phyloP scores from a whole-genome alignment of 2,888 invertebrate species.

The Lampropteryx suffumata region DNA sequence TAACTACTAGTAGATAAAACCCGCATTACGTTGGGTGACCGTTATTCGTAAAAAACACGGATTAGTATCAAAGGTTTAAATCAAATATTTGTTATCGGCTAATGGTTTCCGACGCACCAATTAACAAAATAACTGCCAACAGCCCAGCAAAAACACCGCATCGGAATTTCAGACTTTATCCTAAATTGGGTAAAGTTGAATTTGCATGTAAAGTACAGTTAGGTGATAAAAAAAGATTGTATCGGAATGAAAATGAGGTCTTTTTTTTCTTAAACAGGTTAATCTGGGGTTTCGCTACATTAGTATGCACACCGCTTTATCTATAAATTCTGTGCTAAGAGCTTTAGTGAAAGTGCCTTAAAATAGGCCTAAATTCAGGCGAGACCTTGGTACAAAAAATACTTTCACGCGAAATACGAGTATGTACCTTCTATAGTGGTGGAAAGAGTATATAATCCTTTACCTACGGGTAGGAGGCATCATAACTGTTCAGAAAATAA shows the following conservation, averaged over 20 bases:
- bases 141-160: conserved; percentile 19
- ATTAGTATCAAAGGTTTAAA: conserved; percentile 1
- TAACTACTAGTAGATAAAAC: too few species aligned
- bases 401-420: too few species aligned
- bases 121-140: conserved; percentile 37
- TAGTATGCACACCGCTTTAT: conserved; percentile 27
- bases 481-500: too few species aligned
- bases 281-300: conserved; percentile 31
- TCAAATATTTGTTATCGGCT: conserved; percentile 18
- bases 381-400: too few species aligned
- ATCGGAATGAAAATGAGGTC: conserved; percentile 38
- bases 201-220: conserved; percentile 35
- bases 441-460: too few species aligned
- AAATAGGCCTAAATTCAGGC: too few species aligned
- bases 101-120: conserved; percentile 41
- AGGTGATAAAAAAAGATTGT: conserved; percentile 37
- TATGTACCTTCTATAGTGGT: too few species aligned
- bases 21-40: too few species aligned
- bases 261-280: conserved; percentile 36
- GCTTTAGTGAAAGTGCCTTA: neutral
- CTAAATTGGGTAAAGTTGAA: conserved; percentile 32
- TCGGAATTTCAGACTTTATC: conserved; percentile 33
- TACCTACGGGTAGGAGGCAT: too few species aligned
- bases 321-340: conserved; percentile 10
- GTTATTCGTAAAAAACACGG: too few species aligned